Evolutionary conservation across 2,888 invertebrate genomes (phyloP), one percentile per base, ranked within the genome.

Genomic region (Masnerella sp.): DNA sequence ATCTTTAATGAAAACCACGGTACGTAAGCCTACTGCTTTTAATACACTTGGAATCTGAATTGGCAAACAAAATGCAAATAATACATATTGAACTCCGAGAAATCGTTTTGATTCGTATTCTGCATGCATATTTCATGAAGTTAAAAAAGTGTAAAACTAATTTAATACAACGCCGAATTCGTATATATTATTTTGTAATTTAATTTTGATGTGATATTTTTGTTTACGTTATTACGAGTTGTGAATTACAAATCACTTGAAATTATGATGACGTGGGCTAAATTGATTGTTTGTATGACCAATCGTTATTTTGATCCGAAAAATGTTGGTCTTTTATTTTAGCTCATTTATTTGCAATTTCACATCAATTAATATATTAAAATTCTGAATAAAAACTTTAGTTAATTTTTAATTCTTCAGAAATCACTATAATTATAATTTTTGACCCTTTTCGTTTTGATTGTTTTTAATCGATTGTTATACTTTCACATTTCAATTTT

Each of bases 81-180:
- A 47, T 47, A 30, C 30, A 15, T 45, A 47, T 47, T 30, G 17
- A 47, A 17, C 30, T 30, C 30, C 0, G 30, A 30, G 30, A 17
- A 47, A 47, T 47, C 17, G 30, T 15, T 47, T 47, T 47, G 15
- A 12, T 25, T 43, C 43, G 25, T 25, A 43, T 25, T 43, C 28
- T 14, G 8, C 43, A 43, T 43, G 43, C 28, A 43, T 43, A 43
- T 43, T 43, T 43, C 43, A 43, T 43, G 43, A 43, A 43, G 43
- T 43, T 43, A 43, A 25, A 43, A 25, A 43, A 43, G 43, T 43
- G 43, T 43, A 43, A 43, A 43, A 43, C 43, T 43, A 22, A 43
- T 43, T 43, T 43, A 25, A 25, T 25, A 14, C 43, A 7, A 25
- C 43, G n/a, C 7, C 7, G 43, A 9, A 14, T 43, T 43, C 11